These are phyloP conservation scores for Thunnus maccoyii DNA, from an alignment of 2,113 vertebrate species.

Conservation along the genomic window DNA sequence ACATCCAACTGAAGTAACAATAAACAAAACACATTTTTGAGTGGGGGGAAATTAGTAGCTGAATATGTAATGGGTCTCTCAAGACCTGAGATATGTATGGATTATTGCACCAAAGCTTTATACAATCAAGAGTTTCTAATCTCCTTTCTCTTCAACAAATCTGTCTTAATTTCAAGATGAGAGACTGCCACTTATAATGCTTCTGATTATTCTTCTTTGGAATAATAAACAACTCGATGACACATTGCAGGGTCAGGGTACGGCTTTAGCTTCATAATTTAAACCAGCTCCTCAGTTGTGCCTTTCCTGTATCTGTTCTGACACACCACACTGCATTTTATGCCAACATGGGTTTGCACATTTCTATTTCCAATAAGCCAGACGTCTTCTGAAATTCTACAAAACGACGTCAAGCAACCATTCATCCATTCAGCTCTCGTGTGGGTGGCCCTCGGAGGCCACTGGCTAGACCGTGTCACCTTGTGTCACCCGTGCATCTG, in stretches of 20 bases:
- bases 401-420: slow-evolving; percentile 6
- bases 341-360: not conserved
- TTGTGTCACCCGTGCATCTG: slow-evolving; percentile 45
- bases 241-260: not conserved
- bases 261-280: not conserved
- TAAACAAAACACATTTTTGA: too few species aligned
- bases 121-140: not conserved
- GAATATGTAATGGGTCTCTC: not conserved
- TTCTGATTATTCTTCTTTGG: not conserved
- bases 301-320: too few species aligned
- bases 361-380: slow-evolving; percentile 7
- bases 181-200: not conserved
- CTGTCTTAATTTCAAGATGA: not conserved
- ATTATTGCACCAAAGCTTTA: not conserved
- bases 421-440: slow-evolving; percentile 31
- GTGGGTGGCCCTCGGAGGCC: slow-evolving; percentile 48
- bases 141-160: slow-evolving; percentile 1
- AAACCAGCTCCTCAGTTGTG: not conserved
- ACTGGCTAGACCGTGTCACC: slow-evolving; percentile 46
- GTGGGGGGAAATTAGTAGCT: too few species aligned
- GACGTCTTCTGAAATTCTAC: not conserved
- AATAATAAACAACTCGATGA: not conserved
- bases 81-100: not conserved
- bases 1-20: too few species aligned
- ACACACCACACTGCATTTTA: not conserved